A percentile compares a stretch with the other conserved stretches of the same genome.
phyloP scores from a whole-genome alignment of 2,797 vertebrate species.

The Enteromius thamalakanensis region DNA sequence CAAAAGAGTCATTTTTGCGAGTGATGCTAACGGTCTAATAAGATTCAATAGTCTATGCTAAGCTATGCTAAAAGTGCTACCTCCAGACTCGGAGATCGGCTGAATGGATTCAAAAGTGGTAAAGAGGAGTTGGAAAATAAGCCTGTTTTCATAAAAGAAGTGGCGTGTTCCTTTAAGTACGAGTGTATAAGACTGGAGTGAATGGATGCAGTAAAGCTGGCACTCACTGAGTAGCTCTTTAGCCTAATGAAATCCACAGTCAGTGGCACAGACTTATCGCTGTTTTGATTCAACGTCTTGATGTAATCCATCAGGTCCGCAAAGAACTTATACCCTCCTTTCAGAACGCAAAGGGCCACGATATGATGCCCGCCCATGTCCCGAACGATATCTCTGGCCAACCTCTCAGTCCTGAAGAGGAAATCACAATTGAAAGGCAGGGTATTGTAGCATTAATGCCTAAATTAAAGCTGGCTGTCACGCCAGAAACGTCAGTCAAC shows the following conservation, averaged over 20 bases:
- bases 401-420: slow-evolving; percentile 80
- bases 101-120: no score
- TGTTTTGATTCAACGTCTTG: slow-evolving; percentile 85
- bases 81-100: no score
- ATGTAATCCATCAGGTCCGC: slow-evolving; percentile 88
- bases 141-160: no score
- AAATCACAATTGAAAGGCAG: neutral
- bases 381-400: slow-evolving; percentile 84
- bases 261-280: slow-evolving; percentile 84
- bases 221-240: slow-evolving; percentile 84
- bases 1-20: no score
- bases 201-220: neutral
- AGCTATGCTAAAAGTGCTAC: no score
- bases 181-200: neutral
- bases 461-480: neutral
- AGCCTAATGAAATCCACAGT: slow-evolving; percentile 88
- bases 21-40: no score
- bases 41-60: no score
- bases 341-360: slow-evolving; percentile 86
- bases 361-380: slow-evolving; percentile 87
- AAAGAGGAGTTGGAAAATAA: no score
- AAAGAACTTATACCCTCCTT: slow-evolving; percentile 90
- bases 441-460: neutral
- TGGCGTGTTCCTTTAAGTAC: neutral
- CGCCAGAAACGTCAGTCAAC: neutral